Percentiles rank a stretch among this genome's conserved stretches.
phyloP scores from a whole-genome alignment of 2,888 invertebrate genomes.

The Cephus sareptanus region DNA sequence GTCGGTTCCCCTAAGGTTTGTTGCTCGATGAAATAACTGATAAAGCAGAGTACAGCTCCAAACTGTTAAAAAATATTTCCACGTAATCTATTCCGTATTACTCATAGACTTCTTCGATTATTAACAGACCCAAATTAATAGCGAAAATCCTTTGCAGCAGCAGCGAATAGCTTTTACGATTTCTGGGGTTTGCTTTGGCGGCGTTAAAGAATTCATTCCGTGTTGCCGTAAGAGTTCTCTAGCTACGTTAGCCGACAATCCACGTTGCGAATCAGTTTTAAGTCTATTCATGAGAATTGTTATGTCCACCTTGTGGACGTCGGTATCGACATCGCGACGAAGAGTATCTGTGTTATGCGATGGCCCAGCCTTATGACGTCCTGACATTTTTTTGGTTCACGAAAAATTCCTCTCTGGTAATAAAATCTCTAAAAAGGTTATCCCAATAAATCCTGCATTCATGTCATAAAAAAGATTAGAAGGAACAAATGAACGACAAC shows the following conservation, averaged over 20 bases:
- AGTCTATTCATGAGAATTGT: slow-evolving; percentile 35
- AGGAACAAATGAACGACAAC: not conserved
- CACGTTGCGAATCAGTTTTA: slow-evolving; percentile 52
- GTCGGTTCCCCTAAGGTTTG: slow-evolving; percentile 28
- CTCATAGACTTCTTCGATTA: not conserved
- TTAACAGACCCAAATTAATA: slow-evolving; percentile 42
- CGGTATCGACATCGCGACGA: slow-evolving; percentile 38
- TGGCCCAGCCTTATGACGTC: slow-evolving; percentile 6
- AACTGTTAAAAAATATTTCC: slow-evolving; percentile 47
- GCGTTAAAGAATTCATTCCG: slow-evolving; percentile 79
- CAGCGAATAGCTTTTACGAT: slow-evolving; percentile 75
- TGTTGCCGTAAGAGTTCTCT: slow-evolving; percentile 70
- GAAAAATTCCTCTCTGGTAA: not conserved
- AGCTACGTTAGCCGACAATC: slow-evolving; percentile 72
- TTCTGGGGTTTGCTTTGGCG: slow-evolving; percentile 76
- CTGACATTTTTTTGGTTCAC: slow-evolving; percentile 21
- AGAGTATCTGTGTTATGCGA: slow-evolving; percentile 32
- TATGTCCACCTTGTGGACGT: slow-evolving; percentile 36
- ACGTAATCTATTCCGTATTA: not conserved
- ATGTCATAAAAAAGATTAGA: not conserved
- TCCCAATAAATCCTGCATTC: not conserved
- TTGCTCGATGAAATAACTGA: slow-evolving; percentile 69
- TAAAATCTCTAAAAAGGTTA: not conserved
- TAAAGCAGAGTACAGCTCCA: slow-evolving; percentile 77
- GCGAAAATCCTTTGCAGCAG: slow-evolving; percentile 73